phyloP scores from a whole-genome alignment of 2,888 invertebrate genomes.

The Athalia rosae region DNA sequence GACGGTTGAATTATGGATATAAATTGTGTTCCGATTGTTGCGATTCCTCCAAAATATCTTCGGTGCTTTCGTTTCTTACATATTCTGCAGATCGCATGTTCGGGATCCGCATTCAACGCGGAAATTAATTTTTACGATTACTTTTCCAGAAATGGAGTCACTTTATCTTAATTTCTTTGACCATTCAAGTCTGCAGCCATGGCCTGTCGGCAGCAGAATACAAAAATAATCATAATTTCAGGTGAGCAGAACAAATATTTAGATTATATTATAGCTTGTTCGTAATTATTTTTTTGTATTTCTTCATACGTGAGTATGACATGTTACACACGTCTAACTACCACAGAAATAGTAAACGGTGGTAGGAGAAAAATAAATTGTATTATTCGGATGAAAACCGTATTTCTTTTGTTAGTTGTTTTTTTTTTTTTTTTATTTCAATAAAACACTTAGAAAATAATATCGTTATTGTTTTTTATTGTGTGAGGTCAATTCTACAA shows the following conservation, averaged over 20 bases:
- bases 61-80: not conserved
- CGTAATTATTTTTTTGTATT: not conserved
- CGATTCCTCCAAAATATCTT: not conserved
- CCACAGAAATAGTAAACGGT: no score
- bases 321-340: no score
- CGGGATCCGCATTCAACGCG: not conserved
- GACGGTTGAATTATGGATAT: no score
- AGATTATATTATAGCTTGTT: not conserved
- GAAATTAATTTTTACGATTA: not conserved
- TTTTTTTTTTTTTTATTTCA: no score
- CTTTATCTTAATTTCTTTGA: constrained; percentile 5
- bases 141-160: constrained; percentile 25
- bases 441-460: no score
- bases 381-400: no score
- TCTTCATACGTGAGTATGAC: no score
- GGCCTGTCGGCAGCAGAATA: not conserved
- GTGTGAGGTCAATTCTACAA: no score
- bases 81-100: not conserved
- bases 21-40: no score
- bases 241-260: constrained; percentile 7
- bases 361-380: no score
- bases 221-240: constrained; percentile 24
- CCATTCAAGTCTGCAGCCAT: not conserved
- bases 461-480: no score
- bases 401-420: no score